phyloP scores from a whole-genome alignment of 2,888 invertebrate genomes.

The Clepsis dumicolana region DNA sequence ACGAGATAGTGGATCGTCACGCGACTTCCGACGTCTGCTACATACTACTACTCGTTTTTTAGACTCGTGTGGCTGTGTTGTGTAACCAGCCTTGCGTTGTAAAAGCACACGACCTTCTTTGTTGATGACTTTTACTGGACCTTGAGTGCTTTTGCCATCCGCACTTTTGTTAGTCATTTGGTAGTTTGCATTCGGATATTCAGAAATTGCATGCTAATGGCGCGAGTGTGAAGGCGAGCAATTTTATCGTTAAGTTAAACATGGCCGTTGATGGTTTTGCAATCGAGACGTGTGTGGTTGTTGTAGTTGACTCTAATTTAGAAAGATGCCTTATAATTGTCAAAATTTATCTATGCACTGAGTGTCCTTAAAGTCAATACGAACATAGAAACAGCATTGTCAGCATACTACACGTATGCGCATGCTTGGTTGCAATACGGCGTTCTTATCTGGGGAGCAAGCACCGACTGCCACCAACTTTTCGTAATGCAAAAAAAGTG shows the following conservation, averaged over 20 bases:
- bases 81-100: constrained; percentile 37
- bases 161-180: constrained; percentile 29
- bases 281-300: constrained; percentile 1
- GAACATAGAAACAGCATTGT: no score
- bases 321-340: not conserved
- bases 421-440: no score
- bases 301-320: not conserved
- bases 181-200: constrained; percentile 32
- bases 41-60: not conserved
- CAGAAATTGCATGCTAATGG: constrained; percentile 34
- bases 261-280: constrained; percentile 15
- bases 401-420: no score
- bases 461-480: no score
- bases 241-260: constrained; percentile 8
- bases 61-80: constrained; percentile 22
- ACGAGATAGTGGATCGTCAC: constrained; percentile 7
- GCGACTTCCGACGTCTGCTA: constrained; percentile 10
- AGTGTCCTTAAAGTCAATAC: no score
- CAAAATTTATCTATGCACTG: no score
- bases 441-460: no score
- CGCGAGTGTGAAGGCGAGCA: constrained; percentile 11
- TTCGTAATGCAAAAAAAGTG: no score
- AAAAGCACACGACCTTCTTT: constrained; percentile 34
- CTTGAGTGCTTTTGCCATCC: constrained; percentile 34
- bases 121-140: constrained; percentile 37